Conservation (phyloP, 2,888 invertebrate genomes). For the Ypsolopha scabrella region DNA sequence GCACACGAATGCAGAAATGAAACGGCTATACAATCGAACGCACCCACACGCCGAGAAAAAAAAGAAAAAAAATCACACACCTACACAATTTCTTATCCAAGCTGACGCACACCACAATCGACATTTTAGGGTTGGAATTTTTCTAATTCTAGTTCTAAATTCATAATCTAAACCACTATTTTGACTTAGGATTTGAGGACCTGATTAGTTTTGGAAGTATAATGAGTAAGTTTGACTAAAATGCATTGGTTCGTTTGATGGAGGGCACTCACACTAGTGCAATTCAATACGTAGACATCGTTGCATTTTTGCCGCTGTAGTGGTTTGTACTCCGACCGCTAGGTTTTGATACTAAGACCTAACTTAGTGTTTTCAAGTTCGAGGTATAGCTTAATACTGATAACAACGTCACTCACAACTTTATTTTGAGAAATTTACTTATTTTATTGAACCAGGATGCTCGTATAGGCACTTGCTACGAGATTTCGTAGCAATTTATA, state of each 20-base stretch:
- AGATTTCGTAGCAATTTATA: no score
- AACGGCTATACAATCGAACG: conserved; percentile 57
- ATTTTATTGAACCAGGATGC: no score
- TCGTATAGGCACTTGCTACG: no score
- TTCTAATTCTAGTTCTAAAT: no score
- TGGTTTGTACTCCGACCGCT: conserved; percentile 29
- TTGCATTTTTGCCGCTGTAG: conserved; percentile 48
- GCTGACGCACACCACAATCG: neutral
- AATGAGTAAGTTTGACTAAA: conserved; percentile 53
- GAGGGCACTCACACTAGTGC: conserved; percentile 42
- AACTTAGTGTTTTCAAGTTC: conserved; percentile 5
- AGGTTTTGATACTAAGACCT: conserved; percentile 23
- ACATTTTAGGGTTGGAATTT: neutral
- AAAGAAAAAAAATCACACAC: conserved; percentile 65
- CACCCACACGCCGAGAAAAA: conserved; percentile 65
- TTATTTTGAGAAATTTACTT: neutral
- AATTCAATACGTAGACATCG: conserved; percentile 29
- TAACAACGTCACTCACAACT: neutral
- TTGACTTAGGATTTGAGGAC: no score
- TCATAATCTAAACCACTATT: no score
- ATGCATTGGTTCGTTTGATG: conserved; percentile 58
- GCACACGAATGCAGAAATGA: conserved; percentile 26
- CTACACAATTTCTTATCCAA: conserved; percentile 18
- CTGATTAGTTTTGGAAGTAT: no score
- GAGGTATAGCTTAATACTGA: neutral